A percentile compares a stretch with the other conserved stretches of the same genome.
Evolutionary conservation across 30 jellyfish, hydroid and myxozoan species (phyloP).

Genomic region (Clytia hemisphaerica): DNA sequence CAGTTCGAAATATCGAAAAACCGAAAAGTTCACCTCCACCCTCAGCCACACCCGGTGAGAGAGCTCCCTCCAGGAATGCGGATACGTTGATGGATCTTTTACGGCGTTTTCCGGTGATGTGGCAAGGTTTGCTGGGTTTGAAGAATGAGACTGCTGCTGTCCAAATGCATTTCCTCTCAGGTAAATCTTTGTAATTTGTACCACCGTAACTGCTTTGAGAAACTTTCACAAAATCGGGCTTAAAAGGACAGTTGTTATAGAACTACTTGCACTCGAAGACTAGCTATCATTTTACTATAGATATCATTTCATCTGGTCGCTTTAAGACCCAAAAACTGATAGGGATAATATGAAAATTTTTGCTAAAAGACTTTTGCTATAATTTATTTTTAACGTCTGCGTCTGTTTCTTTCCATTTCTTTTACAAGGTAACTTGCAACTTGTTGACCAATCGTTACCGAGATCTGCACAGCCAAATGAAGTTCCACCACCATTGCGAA

Average conservation of each 20-base stretch:
- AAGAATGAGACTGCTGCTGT: slow-evolving; percentile 98
- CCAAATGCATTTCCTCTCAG: slow-evolving; percentile 95
- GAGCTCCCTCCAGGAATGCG: slow-evolving; percentile 56
- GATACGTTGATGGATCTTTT: slow-evolving; percentile 85
- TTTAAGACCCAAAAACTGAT: no score
- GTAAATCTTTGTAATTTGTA: slow-evolving; percentile 35
- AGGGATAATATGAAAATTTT: no score
- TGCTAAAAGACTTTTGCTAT: no score
- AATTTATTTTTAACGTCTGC: no score
- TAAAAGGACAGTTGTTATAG: no score
- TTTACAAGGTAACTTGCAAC: slow-evolving; percentile 77
- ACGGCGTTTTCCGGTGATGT: slow-evolving; percentile 92
- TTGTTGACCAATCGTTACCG: slow-evolving; percentile 91
- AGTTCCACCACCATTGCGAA: slow-evolving; percentile 89
- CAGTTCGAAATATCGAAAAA: neutral
- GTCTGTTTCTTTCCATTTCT: no score
- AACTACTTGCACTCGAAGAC: no score
- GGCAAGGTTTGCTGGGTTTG: slow-evolving; percentile 96
- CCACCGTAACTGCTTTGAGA: no score
- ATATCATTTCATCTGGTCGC: no score
- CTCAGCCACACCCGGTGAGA: slow-evolving; percentile 56
- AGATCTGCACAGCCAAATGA: slow-evolving; percentile 91
- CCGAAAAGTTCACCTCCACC: slow-evolving; percentile 37
- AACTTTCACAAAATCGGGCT: no score
- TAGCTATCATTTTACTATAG: no score